Percentiles rank a stretch among this genome's conserved stretches.
Conservation (phyloP, 2,113 vertebrate genomes). For the Lasiurus borealis region DNA sequence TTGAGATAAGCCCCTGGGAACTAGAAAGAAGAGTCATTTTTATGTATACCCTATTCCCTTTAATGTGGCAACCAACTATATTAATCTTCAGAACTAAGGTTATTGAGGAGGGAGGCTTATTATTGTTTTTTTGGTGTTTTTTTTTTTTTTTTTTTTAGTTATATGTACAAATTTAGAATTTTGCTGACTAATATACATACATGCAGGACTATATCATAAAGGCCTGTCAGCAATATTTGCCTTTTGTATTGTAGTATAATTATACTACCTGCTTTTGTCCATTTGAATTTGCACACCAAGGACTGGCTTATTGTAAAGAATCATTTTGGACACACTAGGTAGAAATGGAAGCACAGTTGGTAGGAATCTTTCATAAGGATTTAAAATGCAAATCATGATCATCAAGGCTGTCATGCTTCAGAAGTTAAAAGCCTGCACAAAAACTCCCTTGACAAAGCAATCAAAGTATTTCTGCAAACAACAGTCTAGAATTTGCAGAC, state of each 20-base stretch:
- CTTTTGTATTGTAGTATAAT: not conserved
- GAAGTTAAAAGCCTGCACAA: conserved; percentile 63
- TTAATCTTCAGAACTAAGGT: conserved; percentile 7
- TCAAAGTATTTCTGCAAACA: conserved; percentile 75
- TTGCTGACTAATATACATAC: conserved; percentile 29
- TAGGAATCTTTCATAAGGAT: conserved; percentile 46
- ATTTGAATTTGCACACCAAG: conserved; percentile 59
- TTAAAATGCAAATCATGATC: conserved; percentile 69
- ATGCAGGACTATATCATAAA: not conserved
- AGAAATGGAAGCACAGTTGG: conserved; percentile 49
- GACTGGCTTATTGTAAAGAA: conserved; percentile 30
- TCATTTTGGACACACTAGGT: conserved; percentile 58
- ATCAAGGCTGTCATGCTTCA: conserved; percentile 59
- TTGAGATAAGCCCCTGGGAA: not conserved
- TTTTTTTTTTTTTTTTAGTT: too few relatives aligned
- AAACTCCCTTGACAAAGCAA: conserved; percentile 69
- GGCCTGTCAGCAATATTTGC: conserved; percentile 9
- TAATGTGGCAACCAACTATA: not conserved
- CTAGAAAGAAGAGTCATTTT: conserved; percentile 23
- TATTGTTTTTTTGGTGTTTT: too few relatives aligned
- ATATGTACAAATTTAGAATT: conserved; percentile 6
- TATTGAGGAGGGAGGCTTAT: not conserved
- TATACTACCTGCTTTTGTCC: conserved; percentile 40
- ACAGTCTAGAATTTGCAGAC: conserved; percentile 74
- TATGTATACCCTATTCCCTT: not conserved